These are phyloP conservation scores for Eumerus sabulonum DNA, from an alignment of 2,888 invertebrate genomes.

Conservation along the genomic window DNA sequence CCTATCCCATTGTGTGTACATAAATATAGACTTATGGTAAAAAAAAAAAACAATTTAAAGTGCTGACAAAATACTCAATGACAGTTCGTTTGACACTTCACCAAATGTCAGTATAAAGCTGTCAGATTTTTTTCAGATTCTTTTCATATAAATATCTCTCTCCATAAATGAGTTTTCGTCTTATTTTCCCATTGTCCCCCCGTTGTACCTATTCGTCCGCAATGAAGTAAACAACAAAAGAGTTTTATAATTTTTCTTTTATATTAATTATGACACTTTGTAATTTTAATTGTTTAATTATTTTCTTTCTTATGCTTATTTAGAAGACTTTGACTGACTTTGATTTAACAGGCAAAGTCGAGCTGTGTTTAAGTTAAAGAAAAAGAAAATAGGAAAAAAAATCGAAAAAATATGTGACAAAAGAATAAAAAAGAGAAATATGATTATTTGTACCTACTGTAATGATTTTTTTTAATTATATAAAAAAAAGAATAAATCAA, in stretches of 20 bases:
- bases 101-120: conserved; percentile 17
- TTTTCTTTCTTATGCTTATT: conserved; percentile 47
- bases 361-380: conserved; percentile 78
- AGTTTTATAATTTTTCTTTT: conserved; percentile 48
- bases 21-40: conserved; percentile 46
- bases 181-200: conserved; percentile 1
- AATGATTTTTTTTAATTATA: conserved; percentile 62
- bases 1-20: conserved; percentile 40
- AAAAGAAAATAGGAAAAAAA: conserved; percentile 69
- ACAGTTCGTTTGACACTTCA: conserved; percentile 13
- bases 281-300: conserved; percentile 22
- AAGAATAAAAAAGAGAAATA: conserved; percentile 42
- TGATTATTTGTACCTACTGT: conserved; percentile 63
- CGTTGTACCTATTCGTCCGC: conserved; percentile 12
- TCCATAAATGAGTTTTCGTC: conserved; percentile 15
- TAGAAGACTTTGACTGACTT: conserved; percentile 66
- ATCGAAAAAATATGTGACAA: conserved; percentile 59
- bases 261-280: conserved; percentile 32
- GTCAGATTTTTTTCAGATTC: conserved; percentile 23
- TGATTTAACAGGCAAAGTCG: conserved; percentile 73
- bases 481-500: conserved; percentile 50
- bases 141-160: conserved; percentile 5
- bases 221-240: conserved; percentile 32
- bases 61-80: conserved; percentile 43
- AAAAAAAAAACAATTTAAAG: conserved; percentile 20